Evolutionary conservation across 2,113 vertebrate genomes (phyloP).

Genomic region (Catagonus wagneri): DNA sequence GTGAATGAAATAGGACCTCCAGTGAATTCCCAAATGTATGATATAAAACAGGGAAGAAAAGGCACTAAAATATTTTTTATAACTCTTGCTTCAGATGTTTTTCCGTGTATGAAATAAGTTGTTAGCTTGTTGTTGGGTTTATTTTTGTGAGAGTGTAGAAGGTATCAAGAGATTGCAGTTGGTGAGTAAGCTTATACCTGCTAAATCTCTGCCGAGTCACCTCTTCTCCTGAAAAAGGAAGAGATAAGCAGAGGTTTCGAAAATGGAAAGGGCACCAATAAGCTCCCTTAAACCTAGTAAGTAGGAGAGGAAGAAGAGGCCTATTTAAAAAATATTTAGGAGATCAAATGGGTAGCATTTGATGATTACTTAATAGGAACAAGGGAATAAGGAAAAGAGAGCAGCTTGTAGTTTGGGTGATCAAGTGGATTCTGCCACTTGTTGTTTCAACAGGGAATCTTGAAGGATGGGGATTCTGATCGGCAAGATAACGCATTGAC

Average conservation of each 20-base stretch:
- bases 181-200: neutral
- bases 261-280: neutral
- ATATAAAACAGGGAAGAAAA: neutral
- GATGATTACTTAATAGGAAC: neutral
- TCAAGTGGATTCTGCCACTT: neutral
- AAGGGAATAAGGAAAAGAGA: neutral
- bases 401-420: neutral
- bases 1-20: slow-evolving; percentile 18
- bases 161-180: neutral
- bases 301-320: neutral
- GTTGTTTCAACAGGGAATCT: neutral
- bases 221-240: neutral
- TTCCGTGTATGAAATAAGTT: slow-evolving; percentile 46
- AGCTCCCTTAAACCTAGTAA: neutral
- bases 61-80: slow-evolving; percentile 19
- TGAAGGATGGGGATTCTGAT: neutral
- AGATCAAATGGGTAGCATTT: neutral
- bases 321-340: neutral
- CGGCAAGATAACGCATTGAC: neutral
- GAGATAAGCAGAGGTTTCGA: neutral
- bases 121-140: neutral
- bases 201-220: neutral
- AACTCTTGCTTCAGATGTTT: neutral
- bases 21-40: neutral
- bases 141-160: slow-evolving; percentile 4